Conservation (phyloP, 1,140 invertebrate species). For the Achroia grisella region DNA sequence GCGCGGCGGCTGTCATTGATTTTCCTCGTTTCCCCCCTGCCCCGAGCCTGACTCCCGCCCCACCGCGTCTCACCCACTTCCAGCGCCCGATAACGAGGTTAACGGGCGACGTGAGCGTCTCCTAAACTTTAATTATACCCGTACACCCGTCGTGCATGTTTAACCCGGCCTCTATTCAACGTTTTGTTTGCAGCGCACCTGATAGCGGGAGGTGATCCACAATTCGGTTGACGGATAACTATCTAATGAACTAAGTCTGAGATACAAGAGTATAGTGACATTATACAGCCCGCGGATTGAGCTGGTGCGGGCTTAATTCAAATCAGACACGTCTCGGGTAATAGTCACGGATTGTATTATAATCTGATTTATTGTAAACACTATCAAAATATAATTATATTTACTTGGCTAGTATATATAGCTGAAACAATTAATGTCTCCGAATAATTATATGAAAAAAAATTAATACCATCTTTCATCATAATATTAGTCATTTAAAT, state of each 20-base stretch:
- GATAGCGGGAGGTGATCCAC: conserved; percentile 56
- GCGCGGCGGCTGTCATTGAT: conserved; percentile 70
- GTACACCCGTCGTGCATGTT: conserved; percentile 71
- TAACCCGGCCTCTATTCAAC: conserved; percentile 67
- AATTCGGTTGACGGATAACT: conserved; percentile 40
- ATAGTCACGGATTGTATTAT: conserved; percentile 31
- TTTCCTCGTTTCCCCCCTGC: conserved; percentile 58
- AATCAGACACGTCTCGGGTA: conserved; percentile 32
- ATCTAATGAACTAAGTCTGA: conserved; percentile 43
- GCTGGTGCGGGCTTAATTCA: conserved; percentile 28
- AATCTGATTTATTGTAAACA: conserved; percentile 43
- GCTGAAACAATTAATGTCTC: too few relatives aligned
- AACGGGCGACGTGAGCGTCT: conserved; percentile 72
- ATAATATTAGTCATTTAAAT: too few relatives aligned
- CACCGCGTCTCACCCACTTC: conserved; percentile 68
- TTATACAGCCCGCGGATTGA: conserved; percentile 13
- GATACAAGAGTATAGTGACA: conserved; percentile 28
- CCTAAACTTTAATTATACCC: conserved; percentile 73
- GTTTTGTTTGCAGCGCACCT: conserved; percentile 68
- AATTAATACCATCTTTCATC: too few relatives aligned
- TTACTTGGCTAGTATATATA: too few relatives aligned
- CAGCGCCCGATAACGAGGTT: conserved; percentile 72
- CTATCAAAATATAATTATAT: too few relatives aligned
- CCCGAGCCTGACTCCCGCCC: conserved; percentile 39
- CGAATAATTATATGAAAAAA: too few relatives aligned